Evolutionary conservation across 2,888 invertebrate species (phyloP).

Genomic region (Eupithecia inturbata): DNA sequence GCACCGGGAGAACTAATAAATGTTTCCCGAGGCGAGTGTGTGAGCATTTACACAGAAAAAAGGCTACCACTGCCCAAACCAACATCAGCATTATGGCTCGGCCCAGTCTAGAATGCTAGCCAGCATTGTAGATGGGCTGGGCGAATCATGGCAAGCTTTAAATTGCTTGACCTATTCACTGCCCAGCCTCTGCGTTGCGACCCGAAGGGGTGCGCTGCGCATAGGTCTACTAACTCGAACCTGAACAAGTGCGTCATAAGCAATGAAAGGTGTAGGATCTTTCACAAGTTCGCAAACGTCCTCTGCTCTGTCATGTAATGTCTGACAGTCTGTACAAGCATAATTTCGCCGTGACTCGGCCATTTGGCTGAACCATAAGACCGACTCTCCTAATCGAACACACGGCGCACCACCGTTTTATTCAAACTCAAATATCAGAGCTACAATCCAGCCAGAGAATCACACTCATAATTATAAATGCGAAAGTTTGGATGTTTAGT

Average conservation of each 20-base stretch:
- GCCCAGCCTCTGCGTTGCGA: neutral
- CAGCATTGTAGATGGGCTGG: neutral
- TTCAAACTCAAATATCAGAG: neutral
- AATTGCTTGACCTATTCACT: neutral
- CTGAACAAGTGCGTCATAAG: neutral
- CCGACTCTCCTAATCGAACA: neutral
- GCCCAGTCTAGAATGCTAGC: neutral
- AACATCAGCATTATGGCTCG: no score
- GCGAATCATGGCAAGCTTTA: neutral
- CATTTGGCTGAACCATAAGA: neutral
- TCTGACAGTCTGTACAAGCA: neutral
- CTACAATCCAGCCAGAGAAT: neutral
- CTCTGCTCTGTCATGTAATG: neutral
- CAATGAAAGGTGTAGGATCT: neutral
- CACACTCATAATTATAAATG: neutral
- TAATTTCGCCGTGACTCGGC: neutral
- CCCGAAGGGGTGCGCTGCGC: no score
- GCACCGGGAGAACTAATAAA: constrained; percentile 67
- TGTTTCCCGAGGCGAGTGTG: constrained; percentile 66
- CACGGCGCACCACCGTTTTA: neutral
- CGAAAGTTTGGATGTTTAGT: neutral
- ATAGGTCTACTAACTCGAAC: neutral
- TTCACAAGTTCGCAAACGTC: neutral
- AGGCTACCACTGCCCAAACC: neutral
- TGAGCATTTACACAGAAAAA: constrained; percentile 14